A percentile compares a stretch with the other conserved stretches of the same genome.
phyloP scores from a whole-genome alignment of 2,113 vertebrate genomes.

The Ochotona curzoniae region DNA sequence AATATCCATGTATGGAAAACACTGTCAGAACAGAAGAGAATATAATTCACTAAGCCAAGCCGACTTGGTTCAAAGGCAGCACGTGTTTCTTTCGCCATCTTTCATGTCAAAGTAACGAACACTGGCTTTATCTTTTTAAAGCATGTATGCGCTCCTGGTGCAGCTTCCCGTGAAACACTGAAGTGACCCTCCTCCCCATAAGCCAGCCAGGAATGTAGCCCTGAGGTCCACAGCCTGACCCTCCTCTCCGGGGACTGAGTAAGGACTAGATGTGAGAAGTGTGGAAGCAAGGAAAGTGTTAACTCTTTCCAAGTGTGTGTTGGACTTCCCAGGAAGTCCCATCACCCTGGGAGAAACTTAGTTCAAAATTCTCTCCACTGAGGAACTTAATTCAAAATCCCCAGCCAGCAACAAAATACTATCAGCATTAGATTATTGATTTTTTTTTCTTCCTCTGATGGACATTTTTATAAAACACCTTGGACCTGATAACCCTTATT shows the following conservation, averaged over 20 bases:
- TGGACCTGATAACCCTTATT: not conserved
- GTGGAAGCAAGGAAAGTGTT: not conserved
- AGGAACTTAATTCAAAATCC: not conserved
- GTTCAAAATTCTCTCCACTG: not conserved
- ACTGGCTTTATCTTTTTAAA: not conserved
- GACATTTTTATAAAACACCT: not conserved
- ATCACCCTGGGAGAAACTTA: not conserved
- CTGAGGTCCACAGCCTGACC: not conserved
- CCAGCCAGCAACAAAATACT: not conserved
- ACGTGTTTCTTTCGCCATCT: not conserved
- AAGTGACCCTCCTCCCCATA: conserved; percentile 1
- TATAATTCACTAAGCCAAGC: not conserved
- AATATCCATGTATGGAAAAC: not conserved
- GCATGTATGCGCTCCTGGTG: not conserved
- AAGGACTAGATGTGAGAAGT: not conserved
- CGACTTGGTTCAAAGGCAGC: not conserved
- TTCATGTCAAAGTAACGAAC: not conserved
- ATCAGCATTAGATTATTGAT: not conserved
- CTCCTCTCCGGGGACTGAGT: conserved; percentile 3
- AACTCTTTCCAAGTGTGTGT: not conserved
- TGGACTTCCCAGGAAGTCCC: not conserved
- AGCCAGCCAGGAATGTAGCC: not conserved
- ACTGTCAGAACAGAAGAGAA: not conserved
- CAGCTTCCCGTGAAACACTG: conserved; percentile 16
- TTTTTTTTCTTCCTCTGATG: not conserved